phyloP scores from a whole-genome alignment of 2,888 invertebrate species.

The Teleogryllus oceanicus region DNA sequence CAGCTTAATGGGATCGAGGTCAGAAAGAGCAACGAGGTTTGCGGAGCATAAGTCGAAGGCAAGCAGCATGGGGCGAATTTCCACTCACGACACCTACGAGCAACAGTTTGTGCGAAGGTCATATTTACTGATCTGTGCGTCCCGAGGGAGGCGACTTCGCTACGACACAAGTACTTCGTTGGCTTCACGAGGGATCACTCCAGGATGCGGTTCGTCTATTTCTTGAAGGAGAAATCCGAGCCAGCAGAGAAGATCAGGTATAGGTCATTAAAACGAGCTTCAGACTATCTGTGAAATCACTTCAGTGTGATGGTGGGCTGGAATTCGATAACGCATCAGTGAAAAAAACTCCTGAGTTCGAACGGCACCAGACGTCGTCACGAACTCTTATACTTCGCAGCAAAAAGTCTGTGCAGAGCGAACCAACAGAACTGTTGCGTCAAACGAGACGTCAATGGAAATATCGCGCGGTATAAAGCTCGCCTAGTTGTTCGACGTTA shows the following conservation, averaged over 20 bases:
- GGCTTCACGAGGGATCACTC: conserved; percentile 41
- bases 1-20: conserved; percentile 36
- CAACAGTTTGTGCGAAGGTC: conserved; percentile 38
- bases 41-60: conserved; percentile 39
- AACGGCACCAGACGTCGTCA: neutral
- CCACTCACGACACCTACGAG: conserved; percentile 24
- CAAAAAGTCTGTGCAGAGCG: neutral
- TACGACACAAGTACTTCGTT: conserved; percentile 40
- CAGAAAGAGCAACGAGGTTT: conserved; percentile 33
- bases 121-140: conserved; percentile 40
- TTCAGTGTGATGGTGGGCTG: no score
- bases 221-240: conserved; percentile 37
- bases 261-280: no score
- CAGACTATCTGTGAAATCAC: no score
- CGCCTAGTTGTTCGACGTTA: no score
- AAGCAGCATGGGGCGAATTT: conserved; percentile 37
- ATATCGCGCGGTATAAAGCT: no score
- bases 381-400: neutral
- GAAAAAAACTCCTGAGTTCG: no score
- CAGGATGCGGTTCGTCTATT: conserved; percentile 40
- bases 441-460: no score
- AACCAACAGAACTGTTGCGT: neutral
- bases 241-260: neutral
- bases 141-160: conserved; percentile 38
- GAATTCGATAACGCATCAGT: no score